These are phyloP conservation scores for Chrysaora quinquecirrha DNA, from an alignment of 30 jellyfish, hydroid and myxozoan genomes.

Conservation along the genomic window DNA sequence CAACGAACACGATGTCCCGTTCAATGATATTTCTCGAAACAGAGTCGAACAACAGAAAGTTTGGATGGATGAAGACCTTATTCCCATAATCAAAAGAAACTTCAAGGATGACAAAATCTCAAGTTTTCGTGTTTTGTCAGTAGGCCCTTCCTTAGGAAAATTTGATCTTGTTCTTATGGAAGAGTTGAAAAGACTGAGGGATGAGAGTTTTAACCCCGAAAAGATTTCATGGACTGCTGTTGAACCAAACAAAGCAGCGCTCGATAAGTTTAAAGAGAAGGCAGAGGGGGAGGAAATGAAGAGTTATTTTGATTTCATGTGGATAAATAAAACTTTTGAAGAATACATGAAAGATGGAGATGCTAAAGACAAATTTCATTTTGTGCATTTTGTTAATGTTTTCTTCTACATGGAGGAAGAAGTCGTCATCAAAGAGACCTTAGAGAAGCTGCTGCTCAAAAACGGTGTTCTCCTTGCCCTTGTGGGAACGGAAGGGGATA, in stretches of 20 bases:
- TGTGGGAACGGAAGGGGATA: constrained; percentile 33
- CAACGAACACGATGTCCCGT: no score
- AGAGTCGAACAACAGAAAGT: not conserved
- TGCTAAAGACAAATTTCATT: not conserved
- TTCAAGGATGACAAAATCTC: not conserved
- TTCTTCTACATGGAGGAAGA: constrained; percentile 41
- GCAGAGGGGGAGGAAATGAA: not conserved
- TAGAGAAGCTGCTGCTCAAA: not conserved
- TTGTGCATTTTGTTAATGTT: constrained; percentile 6
- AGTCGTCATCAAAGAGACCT: not conserved
- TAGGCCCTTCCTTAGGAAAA: not conserved
- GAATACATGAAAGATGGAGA: not conserved
- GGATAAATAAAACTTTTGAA: constrained; percentile 27
- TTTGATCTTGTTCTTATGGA: constrained; percentile 23
- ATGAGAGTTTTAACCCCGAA: not conserved
- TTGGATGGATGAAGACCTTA: not conserved
- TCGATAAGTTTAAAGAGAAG: constrained; percentile 7
- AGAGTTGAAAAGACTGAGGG: not conserved
- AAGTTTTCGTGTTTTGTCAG: not conserved
- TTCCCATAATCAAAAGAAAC: not conserved
- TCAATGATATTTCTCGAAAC: no score
- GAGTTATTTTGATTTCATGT: not conserved
- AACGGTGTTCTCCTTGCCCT: constrained; percentile 1
- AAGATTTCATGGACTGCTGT: constrained; percentile 27
- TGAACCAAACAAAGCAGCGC: constrained; percentile 30